Percentiles rank a stretch among this genome's conserved stretches.
Conservation (phyloP, 92 coral and sea anemone genomes). For the Heteractis magnifica region DNA sequence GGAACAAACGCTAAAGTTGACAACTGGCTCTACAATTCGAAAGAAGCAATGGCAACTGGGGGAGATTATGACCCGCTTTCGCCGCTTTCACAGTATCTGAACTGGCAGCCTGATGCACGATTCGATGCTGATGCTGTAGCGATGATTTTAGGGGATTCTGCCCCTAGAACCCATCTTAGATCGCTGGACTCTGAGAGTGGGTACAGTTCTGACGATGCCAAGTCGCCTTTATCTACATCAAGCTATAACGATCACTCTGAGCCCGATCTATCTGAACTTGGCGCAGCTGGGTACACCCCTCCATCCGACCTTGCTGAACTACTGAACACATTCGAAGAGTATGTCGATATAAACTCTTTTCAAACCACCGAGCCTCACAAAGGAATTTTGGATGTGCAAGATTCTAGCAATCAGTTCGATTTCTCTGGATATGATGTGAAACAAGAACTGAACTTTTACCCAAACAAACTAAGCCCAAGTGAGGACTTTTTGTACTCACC, state of each 20-base stretch:
- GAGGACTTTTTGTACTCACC: background rate
- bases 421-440: slow-evolving; percentile 5
- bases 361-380: slow-evolving; percentile 42
- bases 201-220: slow-evolving; percentile 73
- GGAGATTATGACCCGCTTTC: slow-evolving; percentile 41
- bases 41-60: slow-evolving; percentile 42
- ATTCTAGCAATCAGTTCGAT: background rate
- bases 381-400: slow-evolving; percentile 29
- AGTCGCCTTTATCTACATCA: slow-evolving; percentile 59
- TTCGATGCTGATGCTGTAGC: slow-evolving; percentile 50
- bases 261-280: slow-evolving; percentile 49
- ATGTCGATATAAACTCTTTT: slow-evolving; percentile 46
- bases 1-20: slow-evolving; percentile 42
- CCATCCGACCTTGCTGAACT: slow-evolving; percentile 38
- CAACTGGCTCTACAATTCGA: slow-evolving; percentile 26
- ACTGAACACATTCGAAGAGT: slow-evolving; percentile 60
- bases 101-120: slow-evolving; percentile 56
- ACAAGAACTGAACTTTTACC: slow-evolving; percentile 19
- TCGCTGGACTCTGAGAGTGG: slow-evolving; percentile 73
- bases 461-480: slow-evolving; percentile 18
- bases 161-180: slow-evolving; percentile 29
- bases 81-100: slow-evolving; percentile 51
- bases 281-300: slow-evolving; percentile 71
- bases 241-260: slow-evolving; percentile 36
- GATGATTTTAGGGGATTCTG: slow-evolving; percentile 51